Percentiles rank a stretch among this genome's conserved stretches.
Conservation (phyloP, 2,888 invertebrate genomes). For the Aphelenchoides bicaudatus region DNA sequence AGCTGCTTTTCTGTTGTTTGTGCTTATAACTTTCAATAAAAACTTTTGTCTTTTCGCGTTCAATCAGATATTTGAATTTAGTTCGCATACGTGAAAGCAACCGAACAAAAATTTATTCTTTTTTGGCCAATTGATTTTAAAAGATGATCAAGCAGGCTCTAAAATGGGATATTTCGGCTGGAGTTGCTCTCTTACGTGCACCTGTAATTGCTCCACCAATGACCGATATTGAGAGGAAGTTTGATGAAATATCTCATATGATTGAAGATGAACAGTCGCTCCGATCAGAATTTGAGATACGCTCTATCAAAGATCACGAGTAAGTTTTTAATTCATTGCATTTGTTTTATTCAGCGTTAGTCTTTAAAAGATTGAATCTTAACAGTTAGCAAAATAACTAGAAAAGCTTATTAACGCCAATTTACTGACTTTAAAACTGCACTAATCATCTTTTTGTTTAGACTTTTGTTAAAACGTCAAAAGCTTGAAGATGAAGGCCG, state of each 20-base stretch:
- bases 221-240: conserved; percentile 42
- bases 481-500: conserved; percentile 49
- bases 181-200: conserved; percentile 44
- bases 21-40: too few species aligned
- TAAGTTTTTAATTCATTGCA: conserved; percentile 24
- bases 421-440: neutral
- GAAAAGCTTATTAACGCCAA: neutral
- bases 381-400: neutral
- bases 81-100: too few species aligned
- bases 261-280: conserved; percentile 45
- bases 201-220: conserved; percentile 51
- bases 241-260: conserved; percentile 25
- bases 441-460: conserved; percentile 27
- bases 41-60: too few species aligned
- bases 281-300: conserved; percentile 51
- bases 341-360: conserved; percentile 11
- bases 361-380: conserved; percentile 13
- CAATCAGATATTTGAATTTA: too few species aligned
- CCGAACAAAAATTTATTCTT: too few species aligned
- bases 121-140: too few species aligned
- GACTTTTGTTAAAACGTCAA: conserved; percentile 43
- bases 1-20: too few species aligned
- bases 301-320: conserved; percentile 48
- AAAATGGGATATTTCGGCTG: conserved; percentile 47
- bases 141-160: too few species aligned